A percentile compares a stretch with the other conserved stretches of the same genome.
Conservation (phyloP, 2,113 vertebrate genomes). For the Nymphicus hollandicus region DNA sequence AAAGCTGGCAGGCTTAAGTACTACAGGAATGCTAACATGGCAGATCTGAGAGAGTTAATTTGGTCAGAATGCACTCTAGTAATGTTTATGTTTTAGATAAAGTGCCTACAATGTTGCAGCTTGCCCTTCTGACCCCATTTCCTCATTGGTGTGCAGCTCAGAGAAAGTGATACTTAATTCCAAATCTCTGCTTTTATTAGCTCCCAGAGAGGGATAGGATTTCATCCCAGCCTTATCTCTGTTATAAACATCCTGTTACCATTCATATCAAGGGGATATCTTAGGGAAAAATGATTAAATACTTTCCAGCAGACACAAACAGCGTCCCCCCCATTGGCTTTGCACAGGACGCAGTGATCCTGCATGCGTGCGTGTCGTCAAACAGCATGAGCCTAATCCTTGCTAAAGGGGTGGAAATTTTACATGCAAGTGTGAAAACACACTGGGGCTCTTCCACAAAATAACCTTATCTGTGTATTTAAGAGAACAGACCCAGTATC, state of each 20-base stretch:
- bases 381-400: background rate
- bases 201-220: constrained; percentile 73
- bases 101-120: constrained; percentile 80
- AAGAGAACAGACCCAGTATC: background rate
- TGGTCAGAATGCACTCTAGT: constrained; percentile 81
- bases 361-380: background rate
- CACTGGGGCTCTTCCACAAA: fast-evolving
- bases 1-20: constrained; percentile 73
- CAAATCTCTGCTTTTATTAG: constrained; percentile 80
- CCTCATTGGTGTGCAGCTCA: constrained; percentile 76
- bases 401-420: background rate
- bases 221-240: constrained; percentile 76
- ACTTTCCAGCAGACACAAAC: constrained; percentile 48
- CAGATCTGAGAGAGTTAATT: constrained; percentile 84
- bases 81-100: constrained; percentile 87
- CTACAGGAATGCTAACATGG: constrained; percentile 77
- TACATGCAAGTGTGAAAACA: background rate
- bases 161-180: constrained; percentile 83
- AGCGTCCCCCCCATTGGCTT: background rate
- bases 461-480: background rate
- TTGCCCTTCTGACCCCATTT: constrained; percentile 81
- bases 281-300: constrained; percentile 72
- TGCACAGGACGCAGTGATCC: background rate
- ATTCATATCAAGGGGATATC: constrained; percentile 73
- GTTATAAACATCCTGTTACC: constrained; percentile 83